Percentiles rank a stretch among this genome's conserved stretches.
These are phyloP conservation scores for Pammene aurita DNA, from an alignment of 2,888 invertebrate genomes.

Conservation along the genomic window DNA sequence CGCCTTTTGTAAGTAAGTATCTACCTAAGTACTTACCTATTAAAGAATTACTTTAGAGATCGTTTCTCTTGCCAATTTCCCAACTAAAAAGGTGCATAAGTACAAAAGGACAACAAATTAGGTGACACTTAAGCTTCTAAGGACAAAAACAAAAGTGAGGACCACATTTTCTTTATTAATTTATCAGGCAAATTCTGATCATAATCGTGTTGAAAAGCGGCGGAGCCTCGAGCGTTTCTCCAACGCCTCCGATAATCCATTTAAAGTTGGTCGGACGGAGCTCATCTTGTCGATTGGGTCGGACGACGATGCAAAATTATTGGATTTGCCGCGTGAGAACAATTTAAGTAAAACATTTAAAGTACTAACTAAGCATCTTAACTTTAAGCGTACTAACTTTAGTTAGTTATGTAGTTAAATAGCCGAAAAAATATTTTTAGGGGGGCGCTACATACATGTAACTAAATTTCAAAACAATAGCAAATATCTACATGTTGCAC, in stretches of 20 bases:
- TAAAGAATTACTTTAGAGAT: too few relatives aligned
- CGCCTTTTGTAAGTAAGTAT: neutral
- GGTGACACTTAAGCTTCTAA: constrained; percentile 8
- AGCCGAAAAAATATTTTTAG: too few relatives aligned
- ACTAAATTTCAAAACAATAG: too few relatives aligned
- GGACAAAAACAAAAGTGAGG: constrained; percentile 28
- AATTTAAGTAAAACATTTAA: constrained; percentile 46
- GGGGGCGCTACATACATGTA: too few relatives aligned
- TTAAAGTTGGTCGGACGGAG: constrained; percentile 45
- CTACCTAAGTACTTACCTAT: neutral
- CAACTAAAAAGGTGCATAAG: too few relatives aligned
- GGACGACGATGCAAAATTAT: constrained; percentile 46
- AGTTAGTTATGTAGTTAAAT: too few relatives aligned
- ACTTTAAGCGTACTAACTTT: too few relatives aligned
- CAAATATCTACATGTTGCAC: too few relatives aligned
- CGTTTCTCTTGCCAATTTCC: too few relatives aligned
- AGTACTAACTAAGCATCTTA: neutral
- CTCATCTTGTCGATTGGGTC: constrained; percentile 46
- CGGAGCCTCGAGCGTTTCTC: constrained; percentile 41
- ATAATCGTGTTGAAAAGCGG: constrained; percentile 48
- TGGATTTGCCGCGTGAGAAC: constrained; percentile 47
- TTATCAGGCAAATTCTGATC: constrained; percentile 58
- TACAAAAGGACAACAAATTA: neutral
- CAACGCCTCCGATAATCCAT: constrained; percentile 45
- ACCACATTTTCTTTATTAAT: constrained; percentile 53